phyloP scores from a whole-genome alignment of 1,140 invertebrate species.

The Papilio machaon region DNA sequence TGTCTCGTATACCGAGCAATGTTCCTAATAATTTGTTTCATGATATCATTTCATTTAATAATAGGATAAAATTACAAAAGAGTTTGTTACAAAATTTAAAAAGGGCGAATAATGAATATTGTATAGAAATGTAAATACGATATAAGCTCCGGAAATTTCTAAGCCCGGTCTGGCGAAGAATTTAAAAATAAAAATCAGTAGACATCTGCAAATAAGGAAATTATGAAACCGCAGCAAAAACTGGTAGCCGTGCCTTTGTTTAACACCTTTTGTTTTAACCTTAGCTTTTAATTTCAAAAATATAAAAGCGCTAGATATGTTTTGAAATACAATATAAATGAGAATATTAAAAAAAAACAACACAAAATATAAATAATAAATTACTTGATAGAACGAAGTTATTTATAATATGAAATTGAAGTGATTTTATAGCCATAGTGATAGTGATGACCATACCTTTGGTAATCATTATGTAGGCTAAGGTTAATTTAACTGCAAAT shows the following conservation, averaged over 20 bases:
- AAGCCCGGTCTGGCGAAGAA: conserved; percentile 56
- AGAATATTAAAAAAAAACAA: neutral
- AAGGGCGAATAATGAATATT: conserved; percentile 15
- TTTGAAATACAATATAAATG: conserved; percentile 27
- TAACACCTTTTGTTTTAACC: conserved; percentile 71
- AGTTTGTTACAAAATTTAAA: neutral
- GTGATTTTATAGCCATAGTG: no score
- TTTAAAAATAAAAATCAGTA: conserved; percentile 65
- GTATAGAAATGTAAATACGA: conserved; percentile 38
- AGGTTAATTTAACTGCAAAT: no score
- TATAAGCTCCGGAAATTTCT: conserved; percentile 37
- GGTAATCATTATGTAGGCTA: no score
- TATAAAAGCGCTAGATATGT: conserved; percentile 58
- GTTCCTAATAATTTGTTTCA: no score
- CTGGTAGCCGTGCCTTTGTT: conserved; percentile 70
- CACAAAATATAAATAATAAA: no score
- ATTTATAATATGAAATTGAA: no score
- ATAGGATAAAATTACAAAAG: neutral
- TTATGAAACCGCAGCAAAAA: conserved; percentile 74
- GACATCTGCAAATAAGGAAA: conserved; percentile 78
- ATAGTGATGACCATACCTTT: no score
- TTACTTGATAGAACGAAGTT: no score
- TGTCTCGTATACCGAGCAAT: no score
- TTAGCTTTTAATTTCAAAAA: conserved; percentile 75
- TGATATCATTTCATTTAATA: neutral